phyloP scores from a whole-genome alignment of 2,113 vertebrate species.

The Ursus arctos region DNA sequence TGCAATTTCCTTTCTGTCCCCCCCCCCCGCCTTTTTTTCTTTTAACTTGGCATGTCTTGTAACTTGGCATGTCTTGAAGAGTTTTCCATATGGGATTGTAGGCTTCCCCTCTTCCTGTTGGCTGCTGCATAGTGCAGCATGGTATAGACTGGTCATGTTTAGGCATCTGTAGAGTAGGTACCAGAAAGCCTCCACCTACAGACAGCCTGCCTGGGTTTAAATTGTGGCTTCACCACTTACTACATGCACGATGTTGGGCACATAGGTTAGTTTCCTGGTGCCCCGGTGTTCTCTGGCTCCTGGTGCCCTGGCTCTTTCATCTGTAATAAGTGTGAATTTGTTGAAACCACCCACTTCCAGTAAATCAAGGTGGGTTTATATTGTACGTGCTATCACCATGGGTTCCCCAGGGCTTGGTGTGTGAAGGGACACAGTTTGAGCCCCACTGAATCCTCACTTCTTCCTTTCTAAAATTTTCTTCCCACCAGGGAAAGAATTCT shows the following conservation, averaged over 20 bases:
- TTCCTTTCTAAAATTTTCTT: constrained; percentile 23
- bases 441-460: not conserved
- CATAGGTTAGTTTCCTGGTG: not conserved
- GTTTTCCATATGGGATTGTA: not conserved
- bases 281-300: not conserved
- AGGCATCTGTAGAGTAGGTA: not conserved
- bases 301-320: not conserved
- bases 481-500: not conserved
- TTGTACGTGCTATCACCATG: too few species aligned
- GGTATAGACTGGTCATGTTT: not conserved
- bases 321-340: not conserved
- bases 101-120: not conserved
- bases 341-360: not conserved
- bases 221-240: not conserved
- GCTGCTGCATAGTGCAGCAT: not conserved
- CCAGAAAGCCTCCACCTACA: not conserved
- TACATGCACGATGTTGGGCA: not conserved
- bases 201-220: not conserved
- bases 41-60: not conserved
- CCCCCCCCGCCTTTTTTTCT: fast-evolving
- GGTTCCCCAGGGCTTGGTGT: not conserved
- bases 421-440: not conserved
- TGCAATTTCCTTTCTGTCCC: not conserved
- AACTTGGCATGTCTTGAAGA: not conserved
- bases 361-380: not conserved